Evolutionary conservation across 1,140 invertebrate species (phyloP).

Genomic region (Vollenhovia emeryi): DNA sequence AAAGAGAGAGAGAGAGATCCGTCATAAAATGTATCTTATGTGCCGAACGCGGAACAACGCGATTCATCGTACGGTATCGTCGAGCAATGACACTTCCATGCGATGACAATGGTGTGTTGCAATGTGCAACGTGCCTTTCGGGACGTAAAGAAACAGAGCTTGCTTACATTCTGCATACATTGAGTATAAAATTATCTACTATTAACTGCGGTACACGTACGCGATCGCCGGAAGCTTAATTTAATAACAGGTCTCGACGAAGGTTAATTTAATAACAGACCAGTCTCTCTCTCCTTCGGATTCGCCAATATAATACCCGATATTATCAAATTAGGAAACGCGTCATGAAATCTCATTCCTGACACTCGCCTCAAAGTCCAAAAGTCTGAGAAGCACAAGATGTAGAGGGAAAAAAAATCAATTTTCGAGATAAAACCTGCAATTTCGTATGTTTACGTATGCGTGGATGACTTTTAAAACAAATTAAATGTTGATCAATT

Average conservation of each 20-base stretch:
- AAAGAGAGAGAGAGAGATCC: not conserved
- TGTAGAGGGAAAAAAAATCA: not conserved
- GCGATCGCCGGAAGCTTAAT: constrained; percentile 45
- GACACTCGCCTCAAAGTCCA: not conserved
- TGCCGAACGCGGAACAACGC: not conserved
- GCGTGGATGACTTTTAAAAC: not conserved
- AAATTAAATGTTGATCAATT: not conserved
- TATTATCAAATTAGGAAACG: constrained; percentile 50
- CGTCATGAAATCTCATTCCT: constrained; percentile 24
- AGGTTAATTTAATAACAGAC: constrained; percentile 58
- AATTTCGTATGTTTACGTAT: not conserved
- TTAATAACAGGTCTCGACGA: constrained; percentile 57
- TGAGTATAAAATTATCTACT: constrained; percentile 45
- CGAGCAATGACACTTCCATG: not conserved
- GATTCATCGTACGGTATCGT: not conserved
- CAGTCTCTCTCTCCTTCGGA: not conserved
- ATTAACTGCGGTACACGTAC: constrained; percentile 11
- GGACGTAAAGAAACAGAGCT: not conserved
- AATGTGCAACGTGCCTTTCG: not conserved
- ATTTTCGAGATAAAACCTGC: not conserved
- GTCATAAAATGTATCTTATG: not conserved
- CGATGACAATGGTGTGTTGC: not conserved
- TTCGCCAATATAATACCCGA: constrained; percentile 46
- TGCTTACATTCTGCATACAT: not conserved
- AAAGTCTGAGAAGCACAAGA: not conserved